phyloP scores from a whole-genome alignment of 2,797 vertebrate genomes.

The Trichosurus vulpecula region DNA sequence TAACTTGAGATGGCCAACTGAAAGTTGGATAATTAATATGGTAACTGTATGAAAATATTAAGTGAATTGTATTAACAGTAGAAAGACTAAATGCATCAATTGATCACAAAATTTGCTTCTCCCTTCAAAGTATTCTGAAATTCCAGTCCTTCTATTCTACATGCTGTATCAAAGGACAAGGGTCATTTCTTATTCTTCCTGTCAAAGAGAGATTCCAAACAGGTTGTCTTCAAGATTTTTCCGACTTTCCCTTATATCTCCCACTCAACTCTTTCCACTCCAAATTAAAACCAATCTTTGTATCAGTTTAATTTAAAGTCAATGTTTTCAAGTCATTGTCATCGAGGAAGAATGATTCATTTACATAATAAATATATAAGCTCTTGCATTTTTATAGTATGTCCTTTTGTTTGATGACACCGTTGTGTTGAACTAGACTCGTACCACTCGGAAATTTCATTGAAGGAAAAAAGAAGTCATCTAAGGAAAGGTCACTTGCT shows the following conservation, averaged over 20 bases:
- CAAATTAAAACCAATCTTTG: background rate
- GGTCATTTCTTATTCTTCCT: background rate
- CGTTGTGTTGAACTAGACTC: constrained; percentile 74
- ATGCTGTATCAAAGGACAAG: background rate
- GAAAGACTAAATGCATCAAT: background rate
- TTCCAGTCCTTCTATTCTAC: background rate
- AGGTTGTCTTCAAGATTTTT: background rate
- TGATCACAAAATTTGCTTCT: background rate
- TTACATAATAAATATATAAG: constrained; percentile 81
- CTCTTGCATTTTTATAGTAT: constrained; percentile 77
- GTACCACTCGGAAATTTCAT: constrained; percentile 74
- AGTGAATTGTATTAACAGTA: background rate
- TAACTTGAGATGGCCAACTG: background rate
- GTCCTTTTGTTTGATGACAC: constrained; percentile 72
- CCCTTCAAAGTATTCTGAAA: background rate
- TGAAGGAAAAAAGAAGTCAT: constrained; percentile 65
- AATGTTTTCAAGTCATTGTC: constrained; percentile 70
- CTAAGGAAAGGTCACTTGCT: background rate
- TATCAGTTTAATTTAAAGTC: constrained; percentile 57
- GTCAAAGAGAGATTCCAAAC: background rate
- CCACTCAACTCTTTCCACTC: constrained; percentile 36
- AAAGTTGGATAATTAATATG: background rate
- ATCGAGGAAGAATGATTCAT: constrained; percentile 79
- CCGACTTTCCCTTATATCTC: background rate
- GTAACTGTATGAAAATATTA: background rate